Percentiles rank a stretch among this genome's conserved stretches.
Conservation (phyloP, 2,888 invertebrate species). For the Lithophane socia region DNA sequence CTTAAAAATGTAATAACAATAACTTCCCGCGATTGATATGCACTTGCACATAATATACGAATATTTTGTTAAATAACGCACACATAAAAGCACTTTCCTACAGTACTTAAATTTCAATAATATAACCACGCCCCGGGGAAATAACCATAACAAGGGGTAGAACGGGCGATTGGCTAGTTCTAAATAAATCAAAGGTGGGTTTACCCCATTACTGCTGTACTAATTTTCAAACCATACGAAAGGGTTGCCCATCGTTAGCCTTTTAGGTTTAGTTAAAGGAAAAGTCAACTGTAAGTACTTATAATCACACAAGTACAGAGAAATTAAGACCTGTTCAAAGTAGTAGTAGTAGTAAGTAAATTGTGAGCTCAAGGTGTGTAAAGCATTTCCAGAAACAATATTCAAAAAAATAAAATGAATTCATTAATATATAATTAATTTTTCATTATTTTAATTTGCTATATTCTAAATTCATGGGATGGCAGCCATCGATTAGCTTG, state of each 20-base stretch:
- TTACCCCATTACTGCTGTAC: neutral
- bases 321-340: neutral
- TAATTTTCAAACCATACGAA: constrained; percentile 11
- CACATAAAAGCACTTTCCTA: constrained; percentile 4
- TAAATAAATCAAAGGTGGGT: constrained; percentile 27
- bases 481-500: neutral
- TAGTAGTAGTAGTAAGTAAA: no score
- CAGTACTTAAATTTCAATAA: constrained; percentile 22
- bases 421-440: no score
- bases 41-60: constrained; percentile 11
- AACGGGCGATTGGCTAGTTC: constrained; percentile 12
- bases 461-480: neutral
- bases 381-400: neutral
- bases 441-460: neutral
- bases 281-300: neutral
- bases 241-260: neutral
- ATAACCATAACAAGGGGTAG: constrained; percentile 24
- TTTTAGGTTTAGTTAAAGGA: neutral
- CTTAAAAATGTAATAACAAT: neutral
- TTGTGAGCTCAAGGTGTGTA: neutral
- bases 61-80: constrained; percentile 24
- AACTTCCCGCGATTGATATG: constrained; percentile 13
- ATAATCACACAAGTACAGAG: neutral
- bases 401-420: no score
- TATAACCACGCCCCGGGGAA: constrained; percentile 32